These are phyloP conservation scores for Caenorhabditis sp. DNA, from an alignment of 2,888 invertebrate species.

Conservation along the genomic window DNA sequence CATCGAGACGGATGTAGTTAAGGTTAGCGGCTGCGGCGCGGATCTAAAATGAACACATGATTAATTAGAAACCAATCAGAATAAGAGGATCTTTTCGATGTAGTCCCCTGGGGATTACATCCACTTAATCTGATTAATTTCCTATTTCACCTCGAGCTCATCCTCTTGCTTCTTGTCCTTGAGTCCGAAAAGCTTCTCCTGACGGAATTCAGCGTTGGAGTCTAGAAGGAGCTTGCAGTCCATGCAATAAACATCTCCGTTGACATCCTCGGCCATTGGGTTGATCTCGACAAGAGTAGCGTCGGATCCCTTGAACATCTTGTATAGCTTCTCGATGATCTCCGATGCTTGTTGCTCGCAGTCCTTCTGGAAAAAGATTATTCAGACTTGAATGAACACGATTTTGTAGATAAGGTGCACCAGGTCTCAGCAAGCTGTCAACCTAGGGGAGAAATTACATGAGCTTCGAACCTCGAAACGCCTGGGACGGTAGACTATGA, in stretches of 20 bases:
- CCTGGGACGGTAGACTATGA: too few species aligned
- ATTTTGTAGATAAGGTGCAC: too few species aligned
- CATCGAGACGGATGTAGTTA: conserved; percentile 97
- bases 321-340: conserved; percentile 86
- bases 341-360: conserved; percentile 80
- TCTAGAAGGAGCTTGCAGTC: conserved; percentile 99
- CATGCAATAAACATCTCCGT: conserved; percentile 89
- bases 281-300: conserved; percentile 98
- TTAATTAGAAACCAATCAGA: too few species aligned
- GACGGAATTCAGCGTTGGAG: conserved; percentile 95
- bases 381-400: too few species aligned
- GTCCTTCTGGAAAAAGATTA: conserved; percentile 67
- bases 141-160: conserved; percentile 68
- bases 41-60: conserved; percentile 88
- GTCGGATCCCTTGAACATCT: conserved; percentile 93
- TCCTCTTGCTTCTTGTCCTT: conserved; percentile 75
- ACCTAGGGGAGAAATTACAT: too few species aligned
- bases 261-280: conserved; percentile 96
- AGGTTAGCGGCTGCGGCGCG: conserved; percentile 94
- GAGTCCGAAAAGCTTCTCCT: conserved; percentile 90
- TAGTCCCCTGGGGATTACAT: conserved; percentile 1
- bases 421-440: too few species aligned
- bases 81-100: neutral
- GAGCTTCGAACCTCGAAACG: too few species aligned
- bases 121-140: conserved; percentile 13